Evolutionary conservation across 2,888 invertebrate genomes (phyloP), one percentile per base, ranked within the genome.

Genomic region (Dasypogon diadema): DNA sequence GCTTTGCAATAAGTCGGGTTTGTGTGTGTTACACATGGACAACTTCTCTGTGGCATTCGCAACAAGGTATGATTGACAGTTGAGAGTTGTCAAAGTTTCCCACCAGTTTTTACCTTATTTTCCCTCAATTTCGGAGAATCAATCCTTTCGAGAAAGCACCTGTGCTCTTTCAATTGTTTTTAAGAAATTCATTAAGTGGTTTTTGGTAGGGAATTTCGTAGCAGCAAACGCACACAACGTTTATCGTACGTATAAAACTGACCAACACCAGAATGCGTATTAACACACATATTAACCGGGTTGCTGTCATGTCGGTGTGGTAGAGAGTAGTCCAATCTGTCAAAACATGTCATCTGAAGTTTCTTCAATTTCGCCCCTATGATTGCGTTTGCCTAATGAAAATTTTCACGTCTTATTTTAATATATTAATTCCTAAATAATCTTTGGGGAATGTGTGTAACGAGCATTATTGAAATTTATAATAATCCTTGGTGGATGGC

Each of bases 311-410:
- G 24, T 5, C 18, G 4, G 21, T 37, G 55, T 24, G 21, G n/a
- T 73, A 73, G 56, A 56, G 34, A 73, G 73, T 58, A 48, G 72
- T 74, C 56, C 72, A 30, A 77, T 68, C 79, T 79, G 79, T 79
- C 79, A 79, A 78, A 79, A 79, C 79, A 79, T 78, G 79, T 79
- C 79, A 79, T 74, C 70, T 75, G 51, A 55, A 73, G 46, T 72
- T 75, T 75, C 74, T 56, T 51, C 42, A 56, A 46, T 54, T 75
- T 74, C 75, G 26, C 21, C 55, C 42, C 30, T 54, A 34, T 72
- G 72, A 54, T 37, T 65, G 42, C 26, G 22, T 76, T 73, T 55
- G 26, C 60, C 73, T 73, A 58, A 46, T 75, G 16, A 46, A 54
- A 42, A 60, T 46, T 42, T 56, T 42, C 65, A 12, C 16, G 16